phyloP scores from a whole-genome alignment of 2,888 invertebrate genomes.

The Mycogona germanica region DNA sequence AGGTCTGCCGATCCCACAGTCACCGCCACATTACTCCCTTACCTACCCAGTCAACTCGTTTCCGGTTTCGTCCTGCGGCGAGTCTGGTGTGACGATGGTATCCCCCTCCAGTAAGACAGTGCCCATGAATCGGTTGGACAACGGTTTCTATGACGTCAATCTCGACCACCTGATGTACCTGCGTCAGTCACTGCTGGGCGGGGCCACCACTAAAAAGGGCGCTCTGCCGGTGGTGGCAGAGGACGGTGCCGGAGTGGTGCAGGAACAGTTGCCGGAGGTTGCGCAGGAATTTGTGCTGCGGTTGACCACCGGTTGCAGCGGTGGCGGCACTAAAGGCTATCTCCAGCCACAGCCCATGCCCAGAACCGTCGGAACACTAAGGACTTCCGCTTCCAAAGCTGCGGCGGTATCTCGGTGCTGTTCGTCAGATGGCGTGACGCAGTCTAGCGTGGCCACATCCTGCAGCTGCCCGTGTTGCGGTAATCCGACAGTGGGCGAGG shows the following conservation, averaged over 20 bases:
- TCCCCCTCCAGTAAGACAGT: not conserved
- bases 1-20: conserved; percentile 12
- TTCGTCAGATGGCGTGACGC: too few relatives aligned
- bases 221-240: too few relatives aligned
- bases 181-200: conserved; percentile 28
- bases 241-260: not conserved
- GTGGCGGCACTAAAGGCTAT: too few relatives aligned
- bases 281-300: too few relatives aligned
- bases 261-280: not conserved
- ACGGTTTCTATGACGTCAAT: conserved; percentile 22
- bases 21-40: conserved; percentile 30
- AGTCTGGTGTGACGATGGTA: not conserved
- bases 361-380: too few relatives aligned
- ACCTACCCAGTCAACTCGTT: conserved; percentile 27
- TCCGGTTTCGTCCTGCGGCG: not conserved
- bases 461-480: too few relatives aligned
- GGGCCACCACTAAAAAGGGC: conserved; percentile 27
- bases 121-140: not conserved
- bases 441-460: too few relatives aligned
- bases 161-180: conserved; percentile 29
- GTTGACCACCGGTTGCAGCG: too few relatives aligned
- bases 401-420: too few relatives aligned
- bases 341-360: too few relatives aligned
- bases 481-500: too few relatives aligned
- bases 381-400: too few relatives aligned